phyloP scores from a whole-genome alignment of 1,140 invertebrate species.

The Melanaphis sacchari region DNA sequence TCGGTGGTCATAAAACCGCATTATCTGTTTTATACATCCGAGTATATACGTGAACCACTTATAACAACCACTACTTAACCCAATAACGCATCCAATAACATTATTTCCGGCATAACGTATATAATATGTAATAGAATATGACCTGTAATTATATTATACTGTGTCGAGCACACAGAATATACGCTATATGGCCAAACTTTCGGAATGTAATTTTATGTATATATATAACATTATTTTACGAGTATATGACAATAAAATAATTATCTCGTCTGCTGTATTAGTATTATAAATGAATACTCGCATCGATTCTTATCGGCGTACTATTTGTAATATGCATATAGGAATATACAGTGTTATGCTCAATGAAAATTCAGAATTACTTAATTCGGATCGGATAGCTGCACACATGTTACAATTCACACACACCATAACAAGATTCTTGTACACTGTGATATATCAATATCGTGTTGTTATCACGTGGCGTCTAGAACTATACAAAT shows the following conservation, averaged over 20 bases:
- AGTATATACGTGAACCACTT: background rate
- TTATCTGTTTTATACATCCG: background rate
- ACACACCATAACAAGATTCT: background rate
- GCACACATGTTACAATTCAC: background rate
- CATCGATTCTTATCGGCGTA: background rate
- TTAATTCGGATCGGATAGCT: background rate
- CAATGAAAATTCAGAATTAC: background rate
- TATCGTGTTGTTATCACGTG: too few species aligned
- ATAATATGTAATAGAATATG: background rate
- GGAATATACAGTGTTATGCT: background rate
- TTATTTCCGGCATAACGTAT: background rate
- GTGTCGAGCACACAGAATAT: background rate
- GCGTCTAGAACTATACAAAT: background rate
- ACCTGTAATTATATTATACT: background rate
- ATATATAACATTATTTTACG: background rate
- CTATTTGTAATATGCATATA: background rate
- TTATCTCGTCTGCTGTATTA: background rate
- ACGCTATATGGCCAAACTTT: background rate
- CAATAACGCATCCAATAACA: background rate
- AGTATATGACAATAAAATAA: conserved; percentile 7
- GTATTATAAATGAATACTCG: background rate
- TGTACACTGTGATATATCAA: too few species aligned
- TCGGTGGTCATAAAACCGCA: background rate
- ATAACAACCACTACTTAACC: background rate
- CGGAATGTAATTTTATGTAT: background rate